Evolutionary conservation across 2,113 vertebrate species (phyloP), one percentile per base, ranked within the genome.

Genomic region (Bos indicus): DNA sequence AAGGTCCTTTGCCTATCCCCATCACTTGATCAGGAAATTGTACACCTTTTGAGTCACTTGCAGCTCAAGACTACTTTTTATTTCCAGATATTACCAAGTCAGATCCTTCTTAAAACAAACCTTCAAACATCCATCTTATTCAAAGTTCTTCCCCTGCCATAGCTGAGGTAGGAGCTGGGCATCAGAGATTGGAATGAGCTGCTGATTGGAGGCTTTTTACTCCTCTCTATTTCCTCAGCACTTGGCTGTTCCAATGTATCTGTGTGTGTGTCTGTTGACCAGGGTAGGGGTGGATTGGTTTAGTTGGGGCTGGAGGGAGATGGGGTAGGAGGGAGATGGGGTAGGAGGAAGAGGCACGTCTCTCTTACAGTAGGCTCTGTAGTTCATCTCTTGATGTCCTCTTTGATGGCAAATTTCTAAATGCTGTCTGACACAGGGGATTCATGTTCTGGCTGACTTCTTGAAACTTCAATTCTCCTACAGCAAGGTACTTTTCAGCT

Each of bases 371-470:
- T 10, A 56, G 28, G 21, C 9, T 74, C 56, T 36, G 56, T 13
- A 62, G 48, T 48, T 59, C 30, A 57, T n/a, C 46, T 95, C 13
- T n/a, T 8, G 0, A 16, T 28, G 5, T 40, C 6, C 10, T 88
- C 12, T 89, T 81, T 54, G 62, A 80, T 48, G 78, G 51, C 36
- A 74, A 64, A 33, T 30, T 94, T 98, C 86, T 87, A 94, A 78
- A 64, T 59, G 11, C 74, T 81, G 30, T 7, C 67, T 36, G 51
- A 78, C 23, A 33, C 17, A 26, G 5, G 36, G 16, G 33, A 56
- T 28, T 84, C 57, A 54, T 33, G 71, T 86, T 82, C 88, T 94
- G 77, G 59, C 54, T 91, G 86, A 80, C 23, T 74, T 74, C 36
- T 52, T 67, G 52, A 57, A 92, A 91, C 57, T 64, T 81, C 11